These are phyloP conservation scores for Diogma glabrata DNA, from an alignment of 2,888 invertebrate species.

Conservation along the genomic window DNA sequence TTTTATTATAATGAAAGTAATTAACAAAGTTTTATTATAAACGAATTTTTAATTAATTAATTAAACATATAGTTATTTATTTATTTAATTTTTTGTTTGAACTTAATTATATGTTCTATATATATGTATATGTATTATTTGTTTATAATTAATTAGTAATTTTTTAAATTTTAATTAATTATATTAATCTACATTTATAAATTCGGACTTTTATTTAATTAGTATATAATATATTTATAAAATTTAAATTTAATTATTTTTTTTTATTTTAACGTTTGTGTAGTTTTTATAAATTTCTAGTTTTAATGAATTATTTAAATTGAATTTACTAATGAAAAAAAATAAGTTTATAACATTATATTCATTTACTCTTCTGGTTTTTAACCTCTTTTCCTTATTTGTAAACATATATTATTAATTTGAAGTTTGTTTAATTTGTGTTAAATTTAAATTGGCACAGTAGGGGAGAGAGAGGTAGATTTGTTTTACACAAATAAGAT, in stretches of 20 bases:
- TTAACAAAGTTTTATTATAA: slow-evolving; percentile 13
- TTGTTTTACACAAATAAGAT: no score
- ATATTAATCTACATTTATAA: slow-evolving; percentile 23
- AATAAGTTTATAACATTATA: not conserved
- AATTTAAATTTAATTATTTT: slow-evolving; percentile 19
- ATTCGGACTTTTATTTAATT: slow-evolving; percentile 23
- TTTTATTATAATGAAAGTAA: slow-evolving; percentile 14
- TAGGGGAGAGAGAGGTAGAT: no score
- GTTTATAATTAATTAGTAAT: slow-evolving; percentile 16
- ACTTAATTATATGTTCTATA: slow-evolving; percentile 13
- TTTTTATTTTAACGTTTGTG: slow-evolving; percentile 9
- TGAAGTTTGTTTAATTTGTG: no score
- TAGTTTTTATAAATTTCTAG: slow-evolving; percentile 17
- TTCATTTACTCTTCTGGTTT: no score
- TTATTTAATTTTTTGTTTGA: slow-evolving; percentile 12
- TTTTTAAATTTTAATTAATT: slow-evolving; percentile 19
- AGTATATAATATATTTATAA: slow-evolving; percentile 13
- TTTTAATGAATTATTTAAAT: slow-evolving; percentile 14
- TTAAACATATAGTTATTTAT: slow-evolving; percentile 7
- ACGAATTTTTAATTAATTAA: slow-evolving; percentile 9
- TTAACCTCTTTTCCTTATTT: no score
- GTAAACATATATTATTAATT: no score
- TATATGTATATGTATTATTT: slow-evolving; percentile 11
- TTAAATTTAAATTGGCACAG: no score
- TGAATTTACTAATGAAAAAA: not conserved